Evolutionary conservation across 2,888 invertebrate species (phyloP), one percentile per base, ranked within the genome.

Genomic region (Troides helena): DNA sequence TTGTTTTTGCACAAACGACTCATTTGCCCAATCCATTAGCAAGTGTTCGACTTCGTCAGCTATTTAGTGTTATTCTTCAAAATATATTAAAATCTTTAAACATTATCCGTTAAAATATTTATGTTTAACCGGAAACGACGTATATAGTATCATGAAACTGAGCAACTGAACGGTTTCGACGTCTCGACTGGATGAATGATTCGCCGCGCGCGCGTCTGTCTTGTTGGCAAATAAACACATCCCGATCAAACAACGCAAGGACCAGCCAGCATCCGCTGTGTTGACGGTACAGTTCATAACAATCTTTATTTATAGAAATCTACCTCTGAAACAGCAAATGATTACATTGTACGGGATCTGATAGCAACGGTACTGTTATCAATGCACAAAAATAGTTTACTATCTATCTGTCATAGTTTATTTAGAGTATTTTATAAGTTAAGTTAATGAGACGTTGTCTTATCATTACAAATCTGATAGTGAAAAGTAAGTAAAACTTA

Each of bases 141-240:
- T 59, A 25, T 59, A 25, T 14, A 10, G 59, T 59, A 30, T 30
- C 12, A 1, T 17, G 23, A 59, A 59, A 59, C 14, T 30, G 12
- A 30, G 14, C 36, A 56, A 62, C 23, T 57, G 25, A 36, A 62
- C 17, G 17, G 46, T 58, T 67, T 67, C 23, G 61, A 56, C 67
- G 53, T 63, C 30, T 57, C 57, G 46, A 58, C 36, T 58, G 62
- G 58, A 57, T 25, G 62, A 63, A 56, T 46, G 46, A 68, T 68
- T 57, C 17, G 58, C 46, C 30, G 3, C 43, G 53, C 25, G 30
- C 14, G 56, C 39, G n/a, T 23, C 46, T 23, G 17, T 10, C 23
- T 56, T 57, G 25, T 23, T 53, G 23, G 39, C n/a, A 59, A 43
- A 50, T 18, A 60, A 58, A 58, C 23, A 25, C n/a, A 39, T 65